phyloP scores from a whole-genome alignment of 92 coral and sea anemone genomes.

The Epizoanthus ramosus region DNA sequence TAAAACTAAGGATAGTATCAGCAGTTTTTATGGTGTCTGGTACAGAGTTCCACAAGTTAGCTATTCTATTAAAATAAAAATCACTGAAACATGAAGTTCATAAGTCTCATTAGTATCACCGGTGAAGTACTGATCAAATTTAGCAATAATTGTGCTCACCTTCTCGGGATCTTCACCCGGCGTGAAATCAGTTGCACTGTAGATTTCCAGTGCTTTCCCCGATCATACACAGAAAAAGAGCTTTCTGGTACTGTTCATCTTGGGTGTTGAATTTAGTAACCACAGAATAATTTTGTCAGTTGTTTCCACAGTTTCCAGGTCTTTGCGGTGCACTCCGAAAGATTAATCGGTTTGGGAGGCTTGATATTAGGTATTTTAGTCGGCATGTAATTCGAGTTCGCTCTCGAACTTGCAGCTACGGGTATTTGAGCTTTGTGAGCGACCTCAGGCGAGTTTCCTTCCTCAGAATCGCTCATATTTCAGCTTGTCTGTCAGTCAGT shows the following conservation, averaged over 20 bases:
- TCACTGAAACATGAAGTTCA: no score
- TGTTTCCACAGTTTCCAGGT: conserved; percentile 53
- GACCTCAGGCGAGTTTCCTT: background rate
- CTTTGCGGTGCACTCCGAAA: conserved; percentile 31
- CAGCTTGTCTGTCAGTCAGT: background rate
- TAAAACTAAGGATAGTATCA: no score
- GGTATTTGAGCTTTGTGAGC: no score
- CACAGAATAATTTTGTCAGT: conserved; percentile 38
- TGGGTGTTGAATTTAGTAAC: conserved; percentile 22
- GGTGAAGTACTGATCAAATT: conserved; percentile 4
- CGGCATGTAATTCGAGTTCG: background rate
- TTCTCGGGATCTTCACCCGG: conserved; percentile 8
- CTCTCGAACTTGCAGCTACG: no score
- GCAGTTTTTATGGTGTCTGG: no score
- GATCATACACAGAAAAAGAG: conserved; percentile 39
- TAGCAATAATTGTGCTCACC: conserved; percentile 29
- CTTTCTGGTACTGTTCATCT: conserved; percentile 43
- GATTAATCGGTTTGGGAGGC: conserved; percentile 26
- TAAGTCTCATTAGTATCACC: no score
- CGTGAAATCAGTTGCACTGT: background rate
- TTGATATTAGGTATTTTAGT: conserved; percentile 39
- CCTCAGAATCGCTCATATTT: background rate
- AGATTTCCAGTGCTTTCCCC: conserved; percentile 38
- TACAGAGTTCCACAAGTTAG: no score
- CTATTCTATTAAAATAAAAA: no score